Evolutionary conservation across 2,113 vertebrate genomes (phyloP).

Genomic region (Lepus americanus): DNA sequence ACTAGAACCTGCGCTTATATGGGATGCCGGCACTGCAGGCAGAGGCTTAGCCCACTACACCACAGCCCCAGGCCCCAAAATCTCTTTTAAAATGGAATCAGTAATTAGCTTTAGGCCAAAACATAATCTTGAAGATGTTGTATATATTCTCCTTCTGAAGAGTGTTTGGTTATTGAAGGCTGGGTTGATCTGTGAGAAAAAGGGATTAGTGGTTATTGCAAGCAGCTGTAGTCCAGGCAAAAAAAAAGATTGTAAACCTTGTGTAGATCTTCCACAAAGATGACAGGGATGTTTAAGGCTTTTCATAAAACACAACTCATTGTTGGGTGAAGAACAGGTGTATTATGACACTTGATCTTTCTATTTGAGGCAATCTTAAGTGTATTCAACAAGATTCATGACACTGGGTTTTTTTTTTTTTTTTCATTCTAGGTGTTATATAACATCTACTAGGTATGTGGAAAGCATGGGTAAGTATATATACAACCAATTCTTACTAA

Average conservation of each 20-base stretch:
- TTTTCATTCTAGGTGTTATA: not conserved
- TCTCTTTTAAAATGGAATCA: not conserved
- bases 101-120: not conserved
- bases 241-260: too few relatives aligned
- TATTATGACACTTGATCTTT: conserved; percentile 3
- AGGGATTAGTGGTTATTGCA: not conserved
- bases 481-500: not conserved
- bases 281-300: not conserved
- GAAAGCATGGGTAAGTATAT: not conserved
- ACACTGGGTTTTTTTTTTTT: not conserved
- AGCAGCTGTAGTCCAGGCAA: not conserved
- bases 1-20: too few relatives aligned
- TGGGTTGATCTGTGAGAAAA: not conserved
- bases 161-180: not conserved
- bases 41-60: too few relatives aligned
- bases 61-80: not conserved
- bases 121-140: not conserved
- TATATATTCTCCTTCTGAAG: not conserved
- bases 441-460: not conserved
- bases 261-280: too few relatives aligned
- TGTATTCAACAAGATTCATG: conserved; percentile 7
- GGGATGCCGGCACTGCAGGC: too few relatives aligned
- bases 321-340: not conserved
- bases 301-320: conserved; percentile 29
- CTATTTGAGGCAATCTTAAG: not conserved